Percentiles rank a stretch among this genome's conserved stretches.
These are phyloP conservation scores for Olivierus martensii DNA, from an alignment of 1,140 invertebrate species.

Conservation along the genomic window DNA sequence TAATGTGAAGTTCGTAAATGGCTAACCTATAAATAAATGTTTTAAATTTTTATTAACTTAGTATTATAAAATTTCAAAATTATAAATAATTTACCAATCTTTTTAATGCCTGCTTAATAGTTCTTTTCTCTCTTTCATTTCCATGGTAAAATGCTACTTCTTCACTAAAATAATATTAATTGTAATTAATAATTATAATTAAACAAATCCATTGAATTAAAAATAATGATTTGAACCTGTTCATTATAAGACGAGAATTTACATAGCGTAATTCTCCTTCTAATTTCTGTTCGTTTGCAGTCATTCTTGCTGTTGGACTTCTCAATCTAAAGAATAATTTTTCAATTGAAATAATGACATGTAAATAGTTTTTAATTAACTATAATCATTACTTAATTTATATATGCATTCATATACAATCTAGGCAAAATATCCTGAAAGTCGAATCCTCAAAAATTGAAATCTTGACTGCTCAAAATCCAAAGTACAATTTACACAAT, in stretches of 20 bases:
- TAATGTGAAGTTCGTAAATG: conserved; percentile 80
- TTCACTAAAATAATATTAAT: conserved; percentile 43
- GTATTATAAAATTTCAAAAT: too few relatives aligned
- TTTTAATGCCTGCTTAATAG: conserved; percentile 41
- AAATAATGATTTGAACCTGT: conserved; percentile 37
- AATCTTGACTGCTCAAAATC: too few relatives aligned
- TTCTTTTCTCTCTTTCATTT: conserved; percentile 74
- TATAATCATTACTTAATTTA: too few relatives aligned
- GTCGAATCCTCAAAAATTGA: too few relatives aligned
- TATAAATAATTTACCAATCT: conserved; percentile 10
- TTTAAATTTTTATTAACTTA: too few relatives aligned
- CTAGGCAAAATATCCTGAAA: too few relatives aligned
- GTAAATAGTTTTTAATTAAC: too few relatives aligned
- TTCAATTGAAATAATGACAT: too few relatives aligned
- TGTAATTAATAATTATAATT: neutral
- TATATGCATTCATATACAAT: too few relatives aligned
- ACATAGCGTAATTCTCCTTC: conserved; percentile 97
- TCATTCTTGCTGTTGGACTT: conserved; percentile 72
- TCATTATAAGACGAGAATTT: conserved; percentile 88
- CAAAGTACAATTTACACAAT: too few relatives aligned
- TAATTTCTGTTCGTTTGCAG: conserved; percentile 83
- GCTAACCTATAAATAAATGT: conserved; percentile 35
- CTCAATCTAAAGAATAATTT: conserved; percentile 45
- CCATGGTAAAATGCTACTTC: conserved; percentile 97
- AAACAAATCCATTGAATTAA: neutral